Base-by-base conservation (phyloP, 1,140 invertebrate species). In the Marisa cornuarietis region DNA sequence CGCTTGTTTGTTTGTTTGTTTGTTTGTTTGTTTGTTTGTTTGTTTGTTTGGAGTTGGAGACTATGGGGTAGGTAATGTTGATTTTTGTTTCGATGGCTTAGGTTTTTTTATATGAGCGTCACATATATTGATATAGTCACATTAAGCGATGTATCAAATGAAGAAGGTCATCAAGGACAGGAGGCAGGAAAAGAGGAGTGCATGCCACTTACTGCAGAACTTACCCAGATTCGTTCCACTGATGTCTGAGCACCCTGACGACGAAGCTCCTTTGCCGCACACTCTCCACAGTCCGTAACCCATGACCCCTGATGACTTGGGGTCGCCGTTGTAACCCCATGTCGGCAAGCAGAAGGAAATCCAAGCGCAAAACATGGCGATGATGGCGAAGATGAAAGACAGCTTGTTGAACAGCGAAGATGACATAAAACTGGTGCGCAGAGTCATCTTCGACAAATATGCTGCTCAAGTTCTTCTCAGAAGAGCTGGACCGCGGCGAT, bases 261-360 rank as follows among this genome's bases (percentile, higher is more conserved):
- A 18, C 49, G 7, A 24, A n/a, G 9, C 42, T 4, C 71, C 51
- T n/a, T 54, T 22, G 13, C 71, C 71, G 24, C 71, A 73, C 2
- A 11, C 20, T 54, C 71, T 16, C 71, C 71, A 73, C 71, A 73
- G 20, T 22, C 71, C 71, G 24, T 73, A 73, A 51, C 71, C 71
- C 11, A 1, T 22, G 71, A n/a, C 42, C 51, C 49, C 54, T 49
- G 24, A 22, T 13, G n/a, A 52, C 18, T 54, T 8, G 16, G 71
- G 51, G 52, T 73, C 71, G 8, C 5, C 8, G 20, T 18, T 54
- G 51, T 49, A 73, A 16, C 71, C 71, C 71, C 71, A 73, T 22
- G 71, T 52, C 8, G 71, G 71, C 71, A 73, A n/a, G 71, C 51
- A 49, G 51, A 73, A 73, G 49, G 71, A 73, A 16, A 73, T 73